Conservation (phyloP, 2,888 invertebrate genomes). For the Aporophyla nigra region DNA sequence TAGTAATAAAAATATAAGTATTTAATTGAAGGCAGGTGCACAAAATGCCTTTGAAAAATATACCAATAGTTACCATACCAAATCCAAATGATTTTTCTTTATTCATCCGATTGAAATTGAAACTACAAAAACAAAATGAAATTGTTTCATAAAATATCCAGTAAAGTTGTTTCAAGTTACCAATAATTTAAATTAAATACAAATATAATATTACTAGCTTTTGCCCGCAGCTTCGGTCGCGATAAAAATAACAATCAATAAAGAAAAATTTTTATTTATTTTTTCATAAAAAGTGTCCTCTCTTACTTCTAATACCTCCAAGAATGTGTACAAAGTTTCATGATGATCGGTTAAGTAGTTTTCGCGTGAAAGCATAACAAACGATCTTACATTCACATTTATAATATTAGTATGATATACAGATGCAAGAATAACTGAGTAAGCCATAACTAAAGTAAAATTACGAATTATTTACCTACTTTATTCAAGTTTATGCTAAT, state of each 20-base stretch:
- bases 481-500: conserved; percentile 29
- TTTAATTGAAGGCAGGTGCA: conserved; percentile 7
- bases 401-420: too few relatives aligned
- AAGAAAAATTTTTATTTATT: too few relatives aligned
- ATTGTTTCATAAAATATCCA: background rate
- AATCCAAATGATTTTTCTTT: background rate
- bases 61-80: background rate
- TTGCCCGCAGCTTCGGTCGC: too few relatives aligned
- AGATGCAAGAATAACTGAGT: background rate
- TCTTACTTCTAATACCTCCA: too few relatives aligned
- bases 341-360: too few relatives aligned
- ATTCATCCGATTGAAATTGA: background rate
- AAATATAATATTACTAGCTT: background rate
- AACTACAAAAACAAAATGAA: background rate
- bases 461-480: background rate
- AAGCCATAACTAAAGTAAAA: background rate
- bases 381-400: too few relatives aligned
- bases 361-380: too few relatives aligned
- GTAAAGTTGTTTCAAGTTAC: background rate
- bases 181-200: background rate
- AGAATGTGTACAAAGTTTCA: too few relatives aligned
- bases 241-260: too few relatives aligned
- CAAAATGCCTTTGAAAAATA: background rate
- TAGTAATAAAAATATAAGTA: conserved; percentile 4
- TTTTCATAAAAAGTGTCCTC: too few relatives aligned